These are phyloP conservation scores for Hyles euphorbiae DNA, from an alignment of 1,140 invertebrate species.

Conservation along the genomic window DNA sequence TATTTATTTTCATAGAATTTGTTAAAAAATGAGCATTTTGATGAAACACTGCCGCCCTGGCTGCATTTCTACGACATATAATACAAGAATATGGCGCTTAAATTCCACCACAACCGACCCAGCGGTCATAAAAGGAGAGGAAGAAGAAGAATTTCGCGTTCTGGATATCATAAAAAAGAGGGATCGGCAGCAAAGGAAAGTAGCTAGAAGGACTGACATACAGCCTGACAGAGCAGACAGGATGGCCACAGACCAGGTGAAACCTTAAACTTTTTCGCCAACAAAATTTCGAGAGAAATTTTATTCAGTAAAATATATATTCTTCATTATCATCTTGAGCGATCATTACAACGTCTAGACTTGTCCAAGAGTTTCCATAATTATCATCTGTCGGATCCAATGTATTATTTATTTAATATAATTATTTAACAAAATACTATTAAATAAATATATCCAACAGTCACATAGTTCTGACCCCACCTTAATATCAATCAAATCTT, in stretches of 20 bases:
- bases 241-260: constrained; percentile 64
- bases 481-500: too few species aligned
- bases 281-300: too few species aligned
- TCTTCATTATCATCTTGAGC: too few species aligned
- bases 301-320: too few species aligned
- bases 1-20: constrained; percentile 21
- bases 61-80: constrained; percentile 30
- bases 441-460: too few species aligned
- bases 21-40: constrained; percentile 55
- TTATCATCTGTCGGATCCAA: too few species aligned
- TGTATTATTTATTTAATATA: too few species aligned
- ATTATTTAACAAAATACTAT: too few species aligned
- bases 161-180: constrained; percentile 63
- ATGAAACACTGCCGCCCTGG: constrained; percentile 42
- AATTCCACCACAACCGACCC: constrained; percentile 49
- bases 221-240: constrained; percentile 60
- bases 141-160: constrained; percentile 69
- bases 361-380: too few species aligned
- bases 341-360: too few species aligned
- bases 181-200: constrained; percentile 40
- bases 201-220: constrained; percentile 37
- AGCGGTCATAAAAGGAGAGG: constrained; percentile 37
- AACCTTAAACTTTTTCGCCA: background rate
- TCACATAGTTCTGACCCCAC: too few species aligned
- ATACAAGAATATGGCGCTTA: constrained; percentile 51